Percentiles rank a stretch among this genome's conserved stretches.
phyloP scores from a whole-genome alignment of 2,888 invertebrate species.

The Mythimna albipuncta region DNA sequence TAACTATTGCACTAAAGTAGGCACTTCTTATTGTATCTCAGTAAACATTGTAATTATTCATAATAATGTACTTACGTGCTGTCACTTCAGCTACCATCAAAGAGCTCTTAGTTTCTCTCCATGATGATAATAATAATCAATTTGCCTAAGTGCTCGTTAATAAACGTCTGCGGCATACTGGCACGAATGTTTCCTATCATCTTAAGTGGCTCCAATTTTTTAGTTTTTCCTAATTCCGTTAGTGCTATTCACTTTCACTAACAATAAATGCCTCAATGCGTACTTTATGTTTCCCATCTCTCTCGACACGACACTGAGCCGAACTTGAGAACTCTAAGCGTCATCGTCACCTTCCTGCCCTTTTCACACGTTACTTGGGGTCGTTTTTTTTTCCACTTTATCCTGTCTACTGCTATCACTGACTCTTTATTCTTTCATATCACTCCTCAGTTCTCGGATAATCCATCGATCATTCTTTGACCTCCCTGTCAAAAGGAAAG shows the following conservation, averaged over 20 bases:
- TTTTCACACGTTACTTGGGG: no score
- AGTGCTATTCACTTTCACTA: not conserved
- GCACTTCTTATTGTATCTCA: not conserved
- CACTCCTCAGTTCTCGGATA: no score
- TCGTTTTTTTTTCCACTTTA: no score
- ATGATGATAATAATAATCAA: conserved; percentile 29
- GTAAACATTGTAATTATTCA: conserved; percentile 32
- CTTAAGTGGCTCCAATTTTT: conserved; percentile 17
- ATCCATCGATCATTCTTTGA: no score
- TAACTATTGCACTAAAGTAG: not conserved
- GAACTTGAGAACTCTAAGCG: not conserved
- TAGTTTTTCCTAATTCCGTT: not conserved
- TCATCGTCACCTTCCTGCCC: no score
- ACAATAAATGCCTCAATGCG: not conserved
- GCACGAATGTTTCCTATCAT: conserved; percentile 15
- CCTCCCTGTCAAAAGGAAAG: no score
- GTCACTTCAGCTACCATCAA: conserved; percentile 25
- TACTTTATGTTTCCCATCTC: not conserved
- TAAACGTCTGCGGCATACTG: conserved; percentile 14
- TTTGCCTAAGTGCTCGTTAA: conserved; percentile 34
- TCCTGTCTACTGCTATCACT: no score
- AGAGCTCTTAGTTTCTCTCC: conserved; percentile 28
- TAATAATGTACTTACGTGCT: conserved; percentile 12
- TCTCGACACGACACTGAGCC: not conserved
- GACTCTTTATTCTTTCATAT: no score